Conservation (phyloP, 2,888 invertebrate species). For the Neuroscelio doddi region DNA sequence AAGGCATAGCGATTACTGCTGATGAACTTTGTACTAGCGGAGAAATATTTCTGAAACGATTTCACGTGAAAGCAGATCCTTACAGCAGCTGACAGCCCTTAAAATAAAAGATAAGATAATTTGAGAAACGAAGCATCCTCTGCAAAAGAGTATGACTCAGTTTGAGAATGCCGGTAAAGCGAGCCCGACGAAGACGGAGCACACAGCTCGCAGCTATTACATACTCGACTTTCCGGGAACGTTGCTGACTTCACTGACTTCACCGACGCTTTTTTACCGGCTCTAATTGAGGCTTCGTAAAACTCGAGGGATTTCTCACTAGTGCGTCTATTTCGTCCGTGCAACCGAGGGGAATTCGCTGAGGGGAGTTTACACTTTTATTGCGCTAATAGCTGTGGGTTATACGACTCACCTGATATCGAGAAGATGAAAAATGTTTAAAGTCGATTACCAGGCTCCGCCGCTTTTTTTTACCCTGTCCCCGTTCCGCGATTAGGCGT, state of each 20-base stretch:
- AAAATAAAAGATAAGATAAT: constrained; percentile 37
- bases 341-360: constrained; percentile 49
- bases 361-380: constrained; percentile 63
- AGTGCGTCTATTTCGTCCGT: constrained; percentile 50
- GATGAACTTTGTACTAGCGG: constrained; percentile 18
- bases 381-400: constrained; percentile 49
- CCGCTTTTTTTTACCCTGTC: constrained; percentile 13
- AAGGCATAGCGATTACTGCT: constrained; percentile 2
- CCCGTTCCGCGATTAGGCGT: constrained; percentile 24
- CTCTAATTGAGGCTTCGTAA: constrained; percentile 63
- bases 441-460: constrained; percentile 26
- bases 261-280: constrained; percentile 50
- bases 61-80: constrained; percentile 29
- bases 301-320: constrained; percentile 55
- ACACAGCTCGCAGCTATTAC: constrained; percentile 42
- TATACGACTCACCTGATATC: constrained; percentile 29
- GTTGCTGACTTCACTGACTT: constrained; percentile 53
- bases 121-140: constrained; percentile 30
- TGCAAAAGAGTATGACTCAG: constrained; percentile 29
- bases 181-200: constrained; percentile 31
- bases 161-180: constrained; percentile 32
- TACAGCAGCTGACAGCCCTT: constrained; percentile 37
- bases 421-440: constrained; percentile 23
- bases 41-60: constrained; percentile 31
- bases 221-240: constrained; percentile 46